phyloP scores from a whole-genome alignment of 1,140 invertebrate genomes.

The Drosophila navojoa region DNA sequence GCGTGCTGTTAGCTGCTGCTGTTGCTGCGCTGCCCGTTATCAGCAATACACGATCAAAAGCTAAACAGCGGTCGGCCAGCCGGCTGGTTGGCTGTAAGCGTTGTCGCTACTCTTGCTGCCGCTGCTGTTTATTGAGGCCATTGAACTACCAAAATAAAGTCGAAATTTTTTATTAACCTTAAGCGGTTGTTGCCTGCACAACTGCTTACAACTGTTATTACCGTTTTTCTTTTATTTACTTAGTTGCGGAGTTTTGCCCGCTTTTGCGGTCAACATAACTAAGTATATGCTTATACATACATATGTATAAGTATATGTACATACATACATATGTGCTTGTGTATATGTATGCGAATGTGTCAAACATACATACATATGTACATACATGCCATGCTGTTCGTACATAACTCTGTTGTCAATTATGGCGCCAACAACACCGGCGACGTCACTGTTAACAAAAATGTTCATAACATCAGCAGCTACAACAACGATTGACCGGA shows the following conservation, averaged over 20 bases:
- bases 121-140: constrained; percentile 54
- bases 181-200: constrained; percentile 52
- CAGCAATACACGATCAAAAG: constrained; percentile 67
- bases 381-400: background rate
- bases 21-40: constrained; percentile 45
- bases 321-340: background rate
- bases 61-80: constrained; percentile 32
- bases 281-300: constrained; percentile 12
- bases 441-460: constrained; percentile 31
- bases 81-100: constrained; percentile 20
- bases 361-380: background rate
- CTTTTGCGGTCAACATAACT: constrained; percentile 44
- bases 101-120: constrained; percentile 21
- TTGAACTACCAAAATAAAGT: constrained; percentile 66
- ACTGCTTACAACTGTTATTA: constrained; percentile 75
- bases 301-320: constrained; percentile 5
- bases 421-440: constrained; percentile 17
- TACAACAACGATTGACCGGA: constrained; percentile 61
- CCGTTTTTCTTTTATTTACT: constrained; percentile 64
- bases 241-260: constrained; percentile 28
- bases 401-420: background rate
- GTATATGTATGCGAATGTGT: too few relatives aligned
- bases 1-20: constrained; percentile 8
- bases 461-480: background rate
- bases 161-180: constrained; percentile 59